phyloP scores from a whole-genome alignment of 2,797 vertebrate genomes.

The Argentina silus region DNA sequence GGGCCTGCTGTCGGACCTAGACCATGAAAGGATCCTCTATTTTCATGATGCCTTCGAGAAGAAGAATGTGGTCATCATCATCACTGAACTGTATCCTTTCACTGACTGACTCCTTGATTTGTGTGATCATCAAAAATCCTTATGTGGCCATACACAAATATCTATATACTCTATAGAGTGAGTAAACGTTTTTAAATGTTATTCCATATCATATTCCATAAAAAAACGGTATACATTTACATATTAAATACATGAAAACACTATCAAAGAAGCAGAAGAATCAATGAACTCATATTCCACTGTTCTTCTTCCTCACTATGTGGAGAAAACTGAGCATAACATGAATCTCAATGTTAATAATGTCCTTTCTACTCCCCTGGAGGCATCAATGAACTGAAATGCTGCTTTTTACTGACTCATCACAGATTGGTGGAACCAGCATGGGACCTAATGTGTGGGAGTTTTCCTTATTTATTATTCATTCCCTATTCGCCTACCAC shows the following conservation, averaged over 20 bases:
- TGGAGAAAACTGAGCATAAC: constrained; percentile 14
- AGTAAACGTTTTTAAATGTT: constrained; percentile 1
- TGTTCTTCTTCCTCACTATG: background rate
- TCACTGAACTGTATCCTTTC: constrained; percentile 94
- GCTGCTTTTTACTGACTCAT: constrained; percentile 61
- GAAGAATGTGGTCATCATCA: constrained; percentile 86
- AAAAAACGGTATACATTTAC: too few species aligned
- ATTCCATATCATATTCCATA: too few species aligned
- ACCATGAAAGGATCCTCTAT: constrained; percentile 85
- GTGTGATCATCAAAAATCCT: background rate
- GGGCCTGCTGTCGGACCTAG: constrained; percentile 86
- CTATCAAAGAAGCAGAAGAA: constrained; percentile 40
- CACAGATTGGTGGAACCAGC: constrained; percentile 56
- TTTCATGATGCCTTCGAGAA: constrained; percentile 96
- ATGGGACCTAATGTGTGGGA: constrained; percentile 54
- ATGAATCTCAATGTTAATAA: constrained; percentile 46
- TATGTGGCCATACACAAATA: too few species aligned
- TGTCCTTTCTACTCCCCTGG: constrained; percentile 45
- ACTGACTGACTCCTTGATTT: background rate
- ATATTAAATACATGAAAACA: background rate
- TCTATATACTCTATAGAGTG: too few species aligned
- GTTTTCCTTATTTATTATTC: constrained; percentile 66
- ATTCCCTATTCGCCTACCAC: constrained; percentile 51
- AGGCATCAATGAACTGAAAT: constrained; percentile 56
- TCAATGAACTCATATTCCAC: constrained; percentile 3